Evolutionary conservation across 2,888 invertebrate genomes (phyloP), one percentile per base, ranked within the genome.

Genomic region (Pyrrhia umbra): DNA sequence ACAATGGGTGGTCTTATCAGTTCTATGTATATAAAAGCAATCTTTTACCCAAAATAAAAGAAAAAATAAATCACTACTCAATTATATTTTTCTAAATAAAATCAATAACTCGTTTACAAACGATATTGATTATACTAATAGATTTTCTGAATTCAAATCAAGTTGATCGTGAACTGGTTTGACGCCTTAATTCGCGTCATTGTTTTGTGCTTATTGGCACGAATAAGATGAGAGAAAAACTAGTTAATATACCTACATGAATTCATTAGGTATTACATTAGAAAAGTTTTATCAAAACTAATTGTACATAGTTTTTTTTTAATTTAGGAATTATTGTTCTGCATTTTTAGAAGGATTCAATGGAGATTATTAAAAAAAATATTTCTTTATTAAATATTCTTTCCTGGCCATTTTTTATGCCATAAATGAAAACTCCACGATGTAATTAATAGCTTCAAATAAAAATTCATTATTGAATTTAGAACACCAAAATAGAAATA

Each of bases 101-200:
- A 18, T 15, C 2, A 34, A 0, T 56, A 73, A 72, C 58, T 43
- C 10, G 67, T 62, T 67, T 39, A 27, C 2, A 15, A 30, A 16
- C 42, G 13, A 47, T 55, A 46, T 52, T 13, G 15, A n/a, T 34
- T 13, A 6, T 15, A 60, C 34, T 30, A 59, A 54, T 42, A 65
- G 20, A 60, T 71, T 68, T 52, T 15, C 25, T 16, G 20, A 56
- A 20, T 45, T 50, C 13, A 47, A 54, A 73, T 67, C 58, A 25
- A 52, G 66, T 62, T 39, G 47, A 23, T 49, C 57, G 34, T 56
- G 39, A 71, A 70, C 70, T 57, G 23, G 70, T 30, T 55, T 45
- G 30, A 45, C 61, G 45, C 13, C 46, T 61, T 23, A 20, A 50
- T 40, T 54, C 80, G 80, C 71, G 71, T 34, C 30, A 51, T 10